These are phyloP conservation scores for Hypanus sabinus DNA, from an alignment of 2,113 vertebrate species.

Conservation along the genomic window DNA sequence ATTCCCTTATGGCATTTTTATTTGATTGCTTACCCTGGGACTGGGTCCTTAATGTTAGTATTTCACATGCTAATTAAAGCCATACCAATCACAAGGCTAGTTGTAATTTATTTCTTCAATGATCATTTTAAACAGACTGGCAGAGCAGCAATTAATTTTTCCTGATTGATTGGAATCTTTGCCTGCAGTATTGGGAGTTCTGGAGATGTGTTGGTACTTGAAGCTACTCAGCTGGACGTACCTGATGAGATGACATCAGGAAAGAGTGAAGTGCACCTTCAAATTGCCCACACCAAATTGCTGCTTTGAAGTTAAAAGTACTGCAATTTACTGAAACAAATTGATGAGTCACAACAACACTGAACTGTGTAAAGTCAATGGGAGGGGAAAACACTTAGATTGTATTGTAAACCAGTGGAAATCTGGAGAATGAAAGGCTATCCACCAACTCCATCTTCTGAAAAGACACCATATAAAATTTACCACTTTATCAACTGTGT, in stretches of 20 bases:
- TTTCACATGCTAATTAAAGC: conserved; percentile 59
- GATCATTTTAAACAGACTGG: conserved; percentile 50
- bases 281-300: conserved; percentile 43
- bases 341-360: not conserved
- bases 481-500: too few relatives aligned
- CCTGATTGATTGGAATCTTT: conserved; percentile 44
- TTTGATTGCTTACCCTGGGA: not conserved
- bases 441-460: not conserved
- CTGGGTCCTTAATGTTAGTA: conserved; percentile 43
- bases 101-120: conserved; percentile 61
- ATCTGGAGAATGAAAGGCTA: not conserved
- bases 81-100: conserved; percentile 49
- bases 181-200: conserved; percentile 40
- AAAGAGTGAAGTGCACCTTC: conserved; percentile 48
- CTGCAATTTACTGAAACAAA: conserved; percentile 44
- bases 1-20: not conserved
- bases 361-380: not conserved
- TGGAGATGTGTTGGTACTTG: conserved; percentile 46
- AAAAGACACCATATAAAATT: not conserved
- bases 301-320: conserved; percentile 44
- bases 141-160: conserved; percentile 64
- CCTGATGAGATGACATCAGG: conserved; percentile 50
- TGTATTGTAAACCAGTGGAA: not conserved
- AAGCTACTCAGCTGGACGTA: conserved; percentile 48
- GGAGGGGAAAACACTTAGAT: not conserved